Conservation (phyloP, 2,113 vertebrate species). For the Polyodon spathula region DNA sequence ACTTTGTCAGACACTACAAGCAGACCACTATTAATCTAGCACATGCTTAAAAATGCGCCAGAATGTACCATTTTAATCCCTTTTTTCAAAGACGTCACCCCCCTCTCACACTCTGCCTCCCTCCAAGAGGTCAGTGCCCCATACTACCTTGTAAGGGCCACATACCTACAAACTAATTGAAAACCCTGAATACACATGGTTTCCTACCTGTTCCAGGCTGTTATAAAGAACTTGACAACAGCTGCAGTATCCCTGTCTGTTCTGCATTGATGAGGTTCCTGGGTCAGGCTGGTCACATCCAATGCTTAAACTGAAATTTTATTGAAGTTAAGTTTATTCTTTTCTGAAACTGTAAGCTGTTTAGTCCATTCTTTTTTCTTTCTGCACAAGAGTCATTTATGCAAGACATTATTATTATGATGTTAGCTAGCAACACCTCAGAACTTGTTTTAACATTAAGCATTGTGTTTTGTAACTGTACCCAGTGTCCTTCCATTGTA, state of each 20-base stretch:
- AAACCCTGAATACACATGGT: background rate
- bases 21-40: too few species aligned
- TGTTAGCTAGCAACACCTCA: background rate
- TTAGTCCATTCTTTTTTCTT: background rate
- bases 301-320: too few species aligned
- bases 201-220: slow-evolving; percentile 75
- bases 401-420: background rate
- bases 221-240: slow-evolving; percentile 76
- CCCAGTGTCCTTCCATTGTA: too few species aligned
- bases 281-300: slow-evolving; percentile 35
- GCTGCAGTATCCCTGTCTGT: slow-evolving; percentile 78
- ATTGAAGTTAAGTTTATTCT: too few species aligned
- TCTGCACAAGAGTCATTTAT: background rate
- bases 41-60: too few species aligned
- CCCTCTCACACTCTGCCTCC: background rate
- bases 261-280: slow-evolving; percentile 42
- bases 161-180: too few species aligned
- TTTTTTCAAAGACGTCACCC: background rate
- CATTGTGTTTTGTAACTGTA: background rate
- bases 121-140: too few species aligned
- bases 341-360: too few species aligned
- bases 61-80: too few species aligned
- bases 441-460: background rate
- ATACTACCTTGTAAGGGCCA: too few species aligned
- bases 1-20: too few species aligned